These are phyloP conservation scores for Sus cebifrons DNA, from an alignment of 2,797 vertebrate species.

Conservation along the genomic window DNA sequence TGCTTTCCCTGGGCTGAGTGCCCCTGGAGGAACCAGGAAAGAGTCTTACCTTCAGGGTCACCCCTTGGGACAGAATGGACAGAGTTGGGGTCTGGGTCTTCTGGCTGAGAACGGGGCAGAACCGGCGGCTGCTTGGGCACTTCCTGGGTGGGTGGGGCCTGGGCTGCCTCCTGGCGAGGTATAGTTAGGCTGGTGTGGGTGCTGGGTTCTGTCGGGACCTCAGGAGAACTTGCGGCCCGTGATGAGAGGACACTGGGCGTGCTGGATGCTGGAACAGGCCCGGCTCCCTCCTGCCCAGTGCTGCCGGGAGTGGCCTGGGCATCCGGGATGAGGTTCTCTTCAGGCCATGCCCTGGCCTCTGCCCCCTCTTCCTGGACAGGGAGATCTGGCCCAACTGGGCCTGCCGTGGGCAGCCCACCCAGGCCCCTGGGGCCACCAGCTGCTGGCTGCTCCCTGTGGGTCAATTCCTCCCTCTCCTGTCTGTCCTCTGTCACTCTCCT, in stretches of 20 bases:
- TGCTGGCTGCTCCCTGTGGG: conserved; percentile 23
- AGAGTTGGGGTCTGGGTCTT: conserved; percentile 88
- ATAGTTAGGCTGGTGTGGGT: conserved; percentile 88
- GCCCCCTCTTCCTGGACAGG: conserved; percentile 50
- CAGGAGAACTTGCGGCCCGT: conserved; percentile 72
- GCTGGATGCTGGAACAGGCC: neutral
- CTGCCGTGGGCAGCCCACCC: neutral
- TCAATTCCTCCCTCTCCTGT: conserved; percentile 3
- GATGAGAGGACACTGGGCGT: neutral
- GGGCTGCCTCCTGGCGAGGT: conserved; percentile 81
- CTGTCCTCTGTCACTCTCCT: conserved; percentile 75
- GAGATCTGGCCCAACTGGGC: neutral
- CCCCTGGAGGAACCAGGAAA: neutral
- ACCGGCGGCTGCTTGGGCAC: conserved; percentile 85
- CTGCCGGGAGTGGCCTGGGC: conserved; percentile 33
- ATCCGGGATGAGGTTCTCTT: conserved; percentile 86
- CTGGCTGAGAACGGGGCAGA: conserved; percentile 82
- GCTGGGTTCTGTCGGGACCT: conserved; percentile 80
- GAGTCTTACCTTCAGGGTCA: conserved; percentile 89
- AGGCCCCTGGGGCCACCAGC: neutral
- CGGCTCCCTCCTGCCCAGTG: conserved; percentile 71
- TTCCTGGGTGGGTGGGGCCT: conserved; percentile 81
- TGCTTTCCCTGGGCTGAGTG: neutral
- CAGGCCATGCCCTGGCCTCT: conserved; percentile 67
- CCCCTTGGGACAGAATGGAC: conserved; percentile 86